Base-by-base conservation (phyloP, 2,888 invertebrate genomes). In the Drosophila cognata region DNA sequence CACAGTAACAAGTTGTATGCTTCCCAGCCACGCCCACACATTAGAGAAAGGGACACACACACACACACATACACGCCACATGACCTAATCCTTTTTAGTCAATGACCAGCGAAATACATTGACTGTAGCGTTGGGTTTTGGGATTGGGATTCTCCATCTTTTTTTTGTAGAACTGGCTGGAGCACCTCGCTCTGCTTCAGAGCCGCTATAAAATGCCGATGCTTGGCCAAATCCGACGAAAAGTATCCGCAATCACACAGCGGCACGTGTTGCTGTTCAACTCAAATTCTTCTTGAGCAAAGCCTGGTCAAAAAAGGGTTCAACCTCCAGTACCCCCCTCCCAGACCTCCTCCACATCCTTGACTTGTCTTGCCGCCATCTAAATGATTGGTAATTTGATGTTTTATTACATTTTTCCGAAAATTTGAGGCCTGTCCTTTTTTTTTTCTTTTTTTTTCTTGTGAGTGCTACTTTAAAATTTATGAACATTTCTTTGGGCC, bases 341-440 rank as follows among this genome's bases (percentile, higher is more conserved):
- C 5, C 46, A 25, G 13, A 21, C 13, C 46, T 25, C 1, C 3
- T 18, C 11, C 35, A 3, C 6, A 46, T 18, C 11, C 38, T n/a
- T 60, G 28, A 13, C 28, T 59, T 48, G 57, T 46, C 51, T 55
- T 68, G 38, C 57, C 57, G 25, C 25, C 28, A 35, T 53, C 60
- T 50, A 79, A 86, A 84, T 86, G 71, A 88, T 86, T 74, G 74
- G 79, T 86, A 88, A 85, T 81, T 85, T 81, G 79, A 81, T 88
- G 74, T 76, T 82, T 85, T 88, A 88, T 88, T 88, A 81, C 69
- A 79, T 82, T 84, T 81, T 71, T 62, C 2, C 52, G 52, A 67
- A 59, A 58, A 81, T 67, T 74, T 78, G 64, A 74, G 63, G 79
- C 50, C 60, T 71, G 61, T 50, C 65, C 35, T 35, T 66, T 65